Percentiles rank a stretch among this genome's conserved stretches.
These are phyloP conservation scores for Acanthornis magna DNA, from an alignment of 2,797 vertebrate genomes.

Conservation along the genomic window DNA sequence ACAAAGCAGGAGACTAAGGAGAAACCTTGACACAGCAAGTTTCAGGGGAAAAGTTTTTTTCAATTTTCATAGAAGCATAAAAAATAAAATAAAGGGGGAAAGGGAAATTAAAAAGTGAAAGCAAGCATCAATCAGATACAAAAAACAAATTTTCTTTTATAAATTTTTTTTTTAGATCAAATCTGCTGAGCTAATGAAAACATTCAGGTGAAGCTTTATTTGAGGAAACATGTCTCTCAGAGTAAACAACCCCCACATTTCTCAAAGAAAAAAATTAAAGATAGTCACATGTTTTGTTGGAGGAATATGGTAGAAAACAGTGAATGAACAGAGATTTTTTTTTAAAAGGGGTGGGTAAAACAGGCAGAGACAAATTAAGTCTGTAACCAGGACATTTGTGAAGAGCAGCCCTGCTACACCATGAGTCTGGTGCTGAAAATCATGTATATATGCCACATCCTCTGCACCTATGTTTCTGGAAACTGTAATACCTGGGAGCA, in stretches of 20 bases:
- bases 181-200: background rate
- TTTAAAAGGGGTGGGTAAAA: background rate
- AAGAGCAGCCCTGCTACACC: background rate
- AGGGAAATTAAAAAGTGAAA: background rate
- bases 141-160: background rate
- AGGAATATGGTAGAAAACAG: background rate
- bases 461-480: background rate
- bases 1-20: background rate
- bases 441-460: background rate
- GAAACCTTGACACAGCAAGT: background rate
- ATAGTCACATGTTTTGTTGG: background rate
- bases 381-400: background rate
- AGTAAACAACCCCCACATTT: rapidly evolving
- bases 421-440: background rate
- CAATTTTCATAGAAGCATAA: background rate
- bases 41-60: background rate
- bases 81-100: background rate
- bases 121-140: background rate
- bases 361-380: background rate
- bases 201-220: background rate
- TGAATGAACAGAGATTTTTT: background rate
- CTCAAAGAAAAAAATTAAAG: background rate
- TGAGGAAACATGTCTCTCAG: background rate
- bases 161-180: background rate
- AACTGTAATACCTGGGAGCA: background rate